Evolutionary conservation across 2,797 vertebrate species (phyloP), one percentile per base, ranked within the genome.

Genomic region (Distichodus sexfasciatus): DNA sequence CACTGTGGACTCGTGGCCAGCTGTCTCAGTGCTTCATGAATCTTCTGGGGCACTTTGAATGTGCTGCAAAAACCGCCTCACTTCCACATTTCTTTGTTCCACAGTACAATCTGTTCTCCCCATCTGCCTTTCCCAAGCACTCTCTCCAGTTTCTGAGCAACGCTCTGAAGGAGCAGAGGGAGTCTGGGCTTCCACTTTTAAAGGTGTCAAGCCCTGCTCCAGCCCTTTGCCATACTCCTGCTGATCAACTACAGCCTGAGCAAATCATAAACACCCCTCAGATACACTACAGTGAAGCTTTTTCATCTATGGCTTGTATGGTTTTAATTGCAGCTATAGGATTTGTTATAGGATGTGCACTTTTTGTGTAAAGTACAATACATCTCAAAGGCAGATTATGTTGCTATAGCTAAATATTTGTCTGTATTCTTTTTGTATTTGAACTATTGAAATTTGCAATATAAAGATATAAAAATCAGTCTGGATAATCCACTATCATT

Each of bases 21-120:
- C 79, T 89, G 19, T 75, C 85, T 0, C 2, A 15, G 69, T 84
- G 85, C 76, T 88, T 90, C 75, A 70, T 88, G 65, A 21, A 68
- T 31, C 83, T 90, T 31, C 50, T 87, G 19, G 1, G 1, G 14
- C 77, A 69, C 3, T 81, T 88, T 26, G 77, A 87, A 66, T 14
- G 35, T 40, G 63, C 80, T 0, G 81, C 51, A 0, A 36, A 24
- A 10, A 44, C 1, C 2, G 73, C 74, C 11, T 2, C 4, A 8
- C 86, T 88, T 11, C 84, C 81, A 15, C 85, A 88, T 76, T 88
- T 90, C 72, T 88, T 88, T 0, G 75, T 79, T 24, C 79, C 76
- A 0, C 23, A 7, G 1, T 73, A 66, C 68, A 89, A 90, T 83
- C 81, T 90, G 29, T 88, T 90, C 24, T 76, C 79, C 0, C 1